These are phyloP conservation scores for Lepidurus couesii DNA, from an alignment of 1,140 invertebrate genomes.

Conservation along the genomic window DNA sequence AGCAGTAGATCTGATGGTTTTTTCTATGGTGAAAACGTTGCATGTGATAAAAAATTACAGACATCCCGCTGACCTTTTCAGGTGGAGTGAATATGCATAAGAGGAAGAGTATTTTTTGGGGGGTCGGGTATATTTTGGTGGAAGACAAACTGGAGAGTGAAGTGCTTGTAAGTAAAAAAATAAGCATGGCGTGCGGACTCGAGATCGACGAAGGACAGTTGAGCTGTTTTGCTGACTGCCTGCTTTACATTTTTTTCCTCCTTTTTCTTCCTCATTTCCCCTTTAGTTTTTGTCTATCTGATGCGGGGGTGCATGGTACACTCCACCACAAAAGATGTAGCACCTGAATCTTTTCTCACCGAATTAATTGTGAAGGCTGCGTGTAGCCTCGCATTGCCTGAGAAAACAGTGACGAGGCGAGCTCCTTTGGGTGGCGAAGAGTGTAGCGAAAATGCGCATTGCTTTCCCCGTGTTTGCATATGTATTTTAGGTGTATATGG, in stretches of 20 bases:
- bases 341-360: conserved; percentile 21
- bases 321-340: conserved; percentile 8
- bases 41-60: not conserved
- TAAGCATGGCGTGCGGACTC: not conserved
- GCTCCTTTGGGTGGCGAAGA: not conserved
- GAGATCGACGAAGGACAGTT: conserved; percentile 12
- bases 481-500: not conserved
- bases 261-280: not conserved
- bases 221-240: conserved; percentile 3
- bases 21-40: not conserved
- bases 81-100: conserved; percentile 7
- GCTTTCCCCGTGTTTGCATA: not conserved
- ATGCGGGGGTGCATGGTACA: not conserved
- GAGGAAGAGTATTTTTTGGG: not conserved
- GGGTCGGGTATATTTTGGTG: not conserved
- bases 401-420: not conserved
- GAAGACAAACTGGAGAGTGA: not conserved
- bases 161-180: not conserved
- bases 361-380: conserved; percentile 1
- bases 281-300: not conserved
- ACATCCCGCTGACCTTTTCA: not conserved
- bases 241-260: not conserved
- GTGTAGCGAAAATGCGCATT: not conserved
- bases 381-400: not conserved
- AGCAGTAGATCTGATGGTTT: not conserved